Conservation (phyloP, 2,113 vertebrate species). For the Xenus cinereus region DNA sequence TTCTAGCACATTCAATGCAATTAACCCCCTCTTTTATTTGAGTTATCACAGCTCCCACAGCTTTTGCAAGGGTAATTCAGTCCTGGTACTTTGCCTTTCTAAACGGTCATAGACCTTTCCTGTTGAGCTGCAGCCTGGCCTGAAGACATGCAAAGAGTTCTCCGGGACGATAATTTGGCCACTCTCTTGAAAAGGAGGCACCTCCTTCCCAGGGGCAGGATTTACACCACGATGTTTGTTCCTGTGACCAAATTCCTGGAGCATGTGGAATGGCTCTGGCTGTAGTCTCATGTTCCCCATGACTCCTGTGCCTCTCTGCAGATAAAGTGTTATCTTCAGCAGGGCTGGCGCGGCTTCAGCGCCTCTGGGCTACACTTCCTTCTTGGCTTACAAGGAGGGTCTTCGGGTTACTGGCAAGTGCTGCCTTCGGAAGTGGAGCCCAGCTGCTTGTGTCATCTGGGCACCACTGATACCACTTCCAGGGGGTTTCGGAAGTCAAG, state of each 20-base stretch:
- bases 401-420: constrained; percentile 7
- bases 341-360: neutral
- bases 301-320: neutral
- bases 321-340: neutral
- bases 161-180: neutral
- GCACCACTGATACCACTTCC: neutral
- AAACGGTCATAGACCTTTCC: neutral
- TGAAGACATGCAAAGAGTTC: neutral
- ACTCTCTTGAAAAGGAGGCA: neutral
- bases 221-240: constrained; percentile 3
- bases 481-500: neutral
- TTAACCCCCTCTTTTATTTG: neutral
- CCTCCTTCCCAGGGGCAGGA: neutral
- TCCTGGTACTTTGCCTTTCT: neutral
- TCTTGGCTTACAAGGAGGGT: neutral
- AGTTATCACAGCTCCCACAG: neutral
- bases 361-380: neutral
- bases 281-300: neutral
- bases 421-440: neutral
- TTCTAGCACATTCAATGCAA: neutral
- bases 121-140: neutral
- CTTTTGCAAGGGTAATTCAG: neutral
- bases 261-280: neutral
- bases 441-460: neutral
- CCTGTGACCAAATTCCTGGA: constrained; percentile 25